phyloP scores from a whole-genome alignment of 2,113 vertebrate genomes.

The Shinisaurus crocodilurus region DNA sequence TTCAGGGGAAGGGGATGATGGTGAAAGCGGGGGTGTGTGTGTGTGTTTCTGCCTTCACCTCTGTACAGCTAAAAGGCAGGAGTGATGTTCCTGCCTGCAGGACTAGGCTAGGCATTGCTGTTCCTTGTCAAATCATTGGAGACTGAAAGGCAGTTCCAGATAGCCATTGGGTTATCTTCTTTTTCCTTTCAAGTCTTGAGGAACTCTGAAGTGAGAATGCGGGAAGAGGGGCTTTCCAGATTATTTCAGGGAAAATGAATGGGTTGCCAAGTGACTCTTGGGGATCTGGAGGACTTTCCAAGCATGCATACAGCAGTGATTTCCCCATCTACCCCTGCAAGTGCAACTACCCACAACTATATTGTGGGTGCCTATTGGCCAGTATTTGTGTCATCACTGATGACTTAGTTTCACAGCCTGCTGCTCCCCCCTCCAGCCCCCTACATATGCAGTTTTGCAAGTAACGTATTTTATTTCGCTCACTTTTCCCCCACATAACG shows the following conservation, averaged over 20 bases:
- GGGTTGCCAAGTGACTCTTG: neutral
- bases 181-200: too few species aligned
- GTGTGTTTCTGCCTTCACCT: too few species aligned
- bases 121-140: too few species aligned
- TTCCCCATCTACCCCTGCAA: neutral
- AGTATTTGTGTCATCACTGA: neutral
- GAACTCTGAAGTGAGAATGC: too few species aligned
- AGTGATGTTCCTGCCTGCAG: too few species aligned
- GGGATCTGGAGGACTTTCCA: neutral
- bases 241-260: neutral
- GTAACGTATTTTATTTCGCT: neutral
- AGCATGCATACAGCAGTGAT: neutral
- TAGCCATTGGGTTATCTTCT: too few species aligned
- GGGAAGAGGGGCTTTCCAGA: neutral
- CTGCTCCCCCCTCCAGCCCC: neutral
- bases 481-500: neutral
- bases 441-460: neutral
- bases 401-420: neutral
- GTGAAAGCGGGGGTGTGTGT: too few species aligned
- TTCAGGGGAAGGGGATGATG: too few species aligned
- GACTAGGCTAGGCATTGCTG: too few species aligned
- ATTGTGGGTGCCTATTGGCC: neutral
- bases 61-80: too few species aligned
- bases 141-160: too few species aligned
- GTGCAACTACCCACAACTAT: neutral